A percentile compares a stretch with the other conserved stretches of the same genome.
phyloP scores from a whole-genome alignment of 2,797 vertebrate genomes.

The Kryptolebias ocellatus region DNA sequence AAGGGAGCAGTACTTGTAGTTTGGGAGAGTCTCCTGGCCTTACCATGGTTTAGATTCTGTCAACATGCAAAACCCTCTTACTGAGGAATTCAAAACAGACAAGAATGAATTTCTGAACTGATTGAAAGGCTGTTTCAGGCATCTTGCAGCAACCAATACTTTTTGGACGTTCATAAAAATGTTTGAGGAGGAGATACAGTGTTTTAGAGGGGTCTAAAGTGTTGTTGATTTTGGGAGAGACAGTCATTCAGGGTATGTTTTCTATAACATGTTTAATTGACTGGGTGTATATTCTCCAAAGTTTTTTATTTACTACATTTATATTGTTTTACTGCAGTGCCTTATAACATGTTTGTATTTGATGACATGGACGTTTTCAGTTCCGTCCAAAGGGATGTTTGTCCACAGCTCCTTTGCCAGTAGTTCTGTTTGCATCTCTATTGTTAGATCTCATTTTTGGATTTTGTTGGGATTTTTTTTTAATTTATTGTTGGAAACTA shows the following conservation, averaged over 20 bases:
- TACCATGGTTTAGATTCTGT: constrained; percentile 83
- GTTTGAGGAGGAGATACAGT: constrained; percentile 18
- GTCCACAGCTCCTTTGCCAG: constrained; percentile 49
- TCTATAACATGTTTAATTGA: constrained; percentile 75
- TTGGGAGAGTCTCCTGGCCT: constrained; percentile 83
- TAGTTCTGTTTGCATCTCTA: constrained; percentile 42
- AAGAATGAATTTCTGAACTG: constrained; percentile 39
- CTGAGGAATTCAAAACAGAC: constrained; percentile 76
- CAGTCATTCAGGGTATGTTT: constrained; percentile 78
- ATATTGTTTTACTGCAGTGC: constrained; percentile 76
- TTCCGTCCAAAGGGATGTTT: constrained; percentile 39
- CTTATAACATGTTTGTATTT: constrained; percentile 74
- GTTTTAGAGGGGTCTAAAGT: constrained; percentile 32
- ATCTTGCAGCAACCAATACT: constrained; percentile 33
- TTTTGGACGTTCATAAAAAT: constrained; percentile 27
- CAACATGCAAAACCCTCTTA: constrained; percentile 80
- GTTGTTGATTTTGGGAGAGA: constrained; percentile 73
- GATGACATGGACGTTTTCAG: constrained; percentile 40
- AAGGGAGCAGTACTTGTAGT: constrained; percentile 91
- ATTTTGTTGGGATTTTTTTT: no score
- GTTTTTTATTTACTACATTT: constrained; percentile 67
- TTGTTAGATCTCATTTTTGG: constrained; percentile 40
- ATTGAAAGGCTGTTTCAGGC: constrained; percentile 30
- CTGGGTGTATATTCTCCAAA: constrained; percentile 65
- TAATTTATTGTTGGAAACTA: constrained; percentile 48